phyloP scores from a whole-genome alignment of 2,888 invertebrate species.

The Leptogaster cylindrica region DNA sequence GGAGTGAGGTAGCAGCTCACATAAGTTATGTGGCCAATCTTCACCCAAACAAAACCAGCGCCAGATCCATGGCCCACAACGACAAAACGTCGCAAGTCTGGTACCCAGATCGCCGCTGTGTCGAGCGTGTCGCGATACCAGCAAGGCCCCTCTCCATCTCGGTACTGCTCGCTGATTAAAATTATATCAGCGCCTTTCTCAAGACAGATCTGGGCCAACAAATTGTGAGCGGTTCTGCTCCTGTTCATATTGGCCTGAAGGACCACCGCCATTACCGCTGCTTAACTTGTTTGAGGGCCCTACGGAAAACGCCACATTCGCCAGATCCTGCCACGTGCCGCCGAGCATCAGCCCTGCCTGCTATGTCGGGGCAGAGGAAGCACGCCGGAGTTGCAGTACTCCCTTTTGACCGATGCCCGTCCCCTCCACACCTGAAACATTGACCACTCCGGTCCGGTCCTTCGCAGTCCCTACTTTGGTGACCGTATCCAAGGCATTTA shows the following conservation, averaged over 20 bases:
- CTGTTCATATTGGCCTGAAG: conserved; percentile 39
- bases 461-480: background rate
- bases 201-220: too few relatives aligned
- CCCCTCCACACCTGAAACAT: background rate
- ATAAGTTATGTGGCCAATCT: background rate
- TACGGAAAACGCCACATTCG: background rate
- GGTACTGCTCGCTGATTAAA: conserved; percentile 6
- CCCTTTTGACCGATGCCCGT: background rate
- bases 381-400: background rate
- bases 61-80: background rate
- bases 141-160: background rate
- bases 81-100: too few relatives aligned
- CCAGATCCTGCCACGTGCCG: background rate
- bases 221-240: conserved; percentile 33
- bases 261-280: conserved; percentile 3
- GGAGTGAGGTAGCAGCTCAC: background rate
- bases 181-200: conserved; percentile 24
- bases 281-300: too few relatives aligned
- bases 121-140: background rate
- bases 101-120: background rate
- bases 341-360: background rate
- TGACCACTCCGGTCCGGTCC: background rate
- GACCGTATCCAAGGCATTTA: background rate
- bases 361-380: background rate
- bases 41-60: conserved; percentile 3